Evolutionary conservation across 1,140 invertebrate genomes (phyloP).

Genomic region (Bradysia coprophila): DNA sequence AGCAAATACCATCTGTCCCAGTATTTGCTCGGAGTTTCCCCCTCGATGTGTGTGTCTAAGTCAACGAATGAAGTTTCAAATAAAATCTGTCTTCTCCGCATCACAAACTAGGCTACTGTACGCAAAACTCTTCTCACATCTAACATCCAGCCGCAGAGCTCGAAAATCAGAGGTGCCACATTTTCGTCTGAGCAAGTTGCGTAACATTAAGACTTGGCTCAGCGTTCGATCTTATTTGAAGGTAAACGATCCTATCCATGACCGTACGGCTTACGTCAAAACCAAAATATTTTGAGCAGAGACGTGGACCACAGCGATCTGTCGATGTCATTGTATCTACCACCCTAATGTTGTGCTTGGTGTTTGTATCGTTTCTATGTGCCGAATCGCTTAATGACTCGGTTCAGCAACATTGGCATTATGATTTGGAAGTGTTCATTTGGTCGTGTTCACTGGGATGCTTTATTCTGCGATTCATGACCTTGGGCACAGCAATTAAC

Average conservation of each 20-base stretch:
- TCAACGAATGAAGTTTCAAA: too few species aligned
- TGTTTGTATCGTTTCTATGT: slow-evolving; percentile 74
- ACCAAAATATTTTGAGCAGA: slow-evolving; percentile 30
- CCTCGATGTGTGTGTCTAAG: too few species aligned
- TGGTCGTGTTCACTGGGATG: slow-evolving; percentile 78
- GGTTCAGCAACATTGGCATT: slow-evolving; percentile 55
- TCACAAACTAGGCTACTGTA: slow-evolving; percentile 45
- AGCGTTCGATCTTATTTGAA: slow-evolving; percentile 89
- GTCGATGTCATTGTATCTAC: slow-evolving; percentile 91
- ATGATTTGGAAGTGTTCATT: slow-evolving; percentile 70
- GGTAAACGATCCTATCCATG: slow-evolving; percentile 29
- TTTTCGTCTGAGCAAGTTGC: slow-evolving; percentile 86
- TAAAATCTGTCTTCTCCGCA: too few species aligned
- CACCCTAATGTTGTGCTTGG: slow-evolving; percentile 71
- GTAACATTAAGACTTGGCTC: slow-evolving; percentile 94
- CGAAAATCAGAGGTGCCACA: slow-evolving; percentile 85
- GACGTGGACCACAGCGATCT: slow-evolving; percentile 84
- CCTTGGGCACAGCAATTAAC: slow-evolving; percentile 79
- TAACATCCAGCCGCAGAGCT: slow-evolving; percentile 82
- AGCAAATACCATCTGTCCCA: too few species aligned
- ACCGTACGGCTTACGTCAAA: background rate
- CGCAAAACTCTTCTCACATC: slow-evolving; percentile 88
- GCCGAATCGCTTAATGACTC: slow-evolving; percentile 70
- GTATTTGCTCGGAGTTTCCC: too few species aligned
- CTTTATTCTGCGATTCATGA: slow-evolving; percentile 80